Evolutionary conservation across 1,140 invertebrate species (phyloP).

Genomic region (Acyrthosiphon pisum): DNA sequence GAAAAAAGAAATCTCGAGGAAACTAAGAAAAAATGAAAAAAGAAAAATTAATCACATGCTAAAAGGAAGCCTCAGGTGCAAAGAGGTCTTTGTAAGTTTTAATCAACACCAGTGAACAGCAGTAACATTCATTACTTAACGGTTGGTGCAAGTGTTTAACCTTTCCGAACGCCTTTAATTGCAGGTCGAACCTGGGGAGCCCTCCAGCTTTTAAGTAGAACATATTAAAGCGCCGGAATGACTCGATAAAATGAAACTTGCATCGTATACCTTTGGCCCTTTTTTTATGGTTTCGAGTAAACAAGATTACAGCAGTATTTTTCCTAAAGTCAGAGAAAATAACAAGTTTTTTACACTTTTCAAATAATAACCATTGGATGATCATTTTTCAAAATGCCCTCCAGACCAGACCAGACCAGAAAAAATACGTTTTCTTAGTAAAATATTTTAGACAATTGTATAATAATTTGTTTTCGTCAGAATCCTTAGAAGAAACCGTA

Average conservation of each 20-base stretch:
- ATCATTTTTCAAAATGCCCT: neutral
- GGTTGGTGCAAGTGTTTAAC: conserved; percentile 47
- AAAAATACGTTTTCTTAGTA: neutral
- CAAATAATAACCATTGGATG: neutral
- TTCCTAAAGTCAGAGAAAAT: neutral
- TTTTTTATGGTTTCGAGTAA: conserved; percentile 42
- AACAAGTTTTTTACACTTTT: neutral
- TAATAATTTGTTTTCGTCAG: neutral
- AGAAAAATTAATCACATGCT: conserved; percentile 34
- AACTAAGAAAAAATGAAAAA: conserved; percentile 30
- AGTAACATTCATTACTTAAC: conserved; percentile 49
- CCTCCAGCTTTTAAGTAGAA: conserved; percentile 45
- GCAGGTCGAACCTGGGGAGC: conserved; percentile 6
- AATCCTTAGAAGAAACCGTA: neutral
- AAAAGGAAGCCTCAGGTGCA: conserved; percentile 40
- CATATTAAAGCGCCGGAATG: conserved; percentile 41
- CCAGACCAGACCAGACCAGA: neutral
- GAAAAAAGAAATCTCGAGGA: conserved; percentile 21
- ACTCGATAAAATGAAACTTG: conserved; percentile 52
- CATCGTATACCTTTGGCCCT: conserved; percentile 49
- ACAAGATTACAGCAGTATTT: conserved; percentile 28
- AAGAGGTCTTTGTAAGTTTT: conserved; percentile 51
- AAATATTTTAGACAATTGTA: neutral
- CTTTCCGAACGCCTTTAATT: conserved; percentile 41
- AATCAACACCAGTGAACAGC: conserved; percentile 51